Evolutionary conservation across 2,888 invertebrate genomes (phyloP), one percentile per base, ranked within the genome.

Genomic region (Ennomos erosarius): DNA sequence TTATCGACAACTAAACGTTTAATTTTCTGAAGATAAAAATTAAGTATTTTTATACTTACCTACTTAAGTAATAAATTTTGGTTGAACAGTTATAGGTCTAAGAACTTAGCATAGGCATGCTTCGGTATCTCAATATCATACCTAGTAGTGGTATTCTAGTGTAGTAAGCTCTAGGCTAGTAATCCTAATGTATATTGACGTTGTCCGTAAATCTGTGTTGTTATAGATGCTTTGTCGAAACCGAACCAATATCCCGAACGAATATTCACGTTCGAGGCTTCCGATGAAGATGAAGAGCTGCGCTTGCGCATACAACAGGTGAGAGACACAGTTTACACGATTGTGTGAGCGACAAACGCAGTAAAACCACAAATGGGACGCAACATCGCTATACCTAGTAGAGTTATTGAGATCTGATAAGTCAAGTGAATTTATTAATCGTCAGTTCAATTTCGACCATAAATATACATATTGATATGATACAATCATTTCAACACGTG

Each of bases 141-240:
- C n/a, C n/a, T n/a, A n/a, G 10, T 45, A 12, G 26, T 26, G 2
- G 9, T 39, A 33, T 10, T 38, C 12, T 52, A 58, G 58, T 16
- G 54, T 56, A 61, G 56, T 34, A 37, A 50, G 57, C 56, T 46
- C 52, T 66, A 71, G 69, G 76, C 72, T 68, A 67, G 67, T 65
- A 26, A 64, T 58, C 70, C 59, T 37, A 62, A 60, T 60, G 67
- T 76, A 70, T 65, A 78, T 76, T 88, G 85, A 88, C 81, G 85
- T 87, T 87, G 83, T 87, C 75, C 84, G 85, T 89, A 83, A 84
- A 82, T 90, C 87, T 89, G 90, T 92, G 90, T 90, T 90, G 89
- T 92, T 92, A 82, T 92, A 92, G 92, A 92, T 92, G 88, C 91
- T 91, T 92, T 92, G 88, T 90, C 91, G 87, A 90, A 92, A 90